Evolutionary conservation across 2,888 invertebrate species (phyloP).

Genomic region (Ornithoptera alexandrae): DNA sequence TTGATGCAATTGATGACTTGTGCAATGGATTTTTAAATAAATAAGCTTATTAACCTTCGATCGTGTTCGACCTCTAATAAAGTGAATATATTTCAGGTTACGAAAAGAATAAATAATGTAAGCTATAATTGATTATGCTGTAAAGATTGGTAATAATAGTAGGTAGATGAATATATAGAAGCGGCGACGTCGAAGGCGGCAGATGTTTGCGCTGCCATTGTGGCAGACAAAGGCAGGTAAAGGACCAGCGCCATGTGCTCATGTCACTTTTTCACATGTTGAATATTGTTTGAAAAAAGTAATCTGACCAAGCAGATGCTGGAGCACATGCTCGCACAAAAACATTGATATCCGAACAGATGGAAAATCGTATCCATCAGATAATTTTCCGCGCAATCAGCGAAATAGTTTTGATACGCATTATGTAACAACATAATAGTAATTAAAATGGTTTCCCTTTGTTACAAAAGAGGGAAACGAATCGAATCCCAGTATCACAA

Average conservation of each 20-base stretch:
- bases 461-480: constrained; percentile 79
- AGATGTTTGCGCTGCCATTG: constrained; percentile 72
- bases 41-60: constrained; percentile 37
- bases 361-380: constrained; percentile 37
- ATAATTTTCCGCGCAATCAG: constrained; percentile 49
- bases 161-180: constrained; percentile 40
- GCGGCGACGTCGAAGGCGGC: constrained; percentile 63
- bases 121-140: constrained; percentile 32
- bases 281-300: constrained; percentile 66
- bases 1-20: constrained; percentile 38
- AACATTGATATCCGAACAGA: constrained; percentile 44
- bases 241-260: constrained; percentile 73
- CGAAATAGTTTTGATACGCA: constrained; percentile 44
- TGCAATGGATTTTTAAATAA: constrained; percentile 36
- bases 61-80: constrained; percentile 33
- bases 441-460: constrained; percentile 78
- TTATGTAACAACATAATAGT: constrained; percentile 65
- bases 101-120: constrained; percentile 12
- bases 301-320: constrained; percentile 77
- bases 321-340: constrained; percentile 65
- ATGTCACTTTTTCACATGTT: constrained; percentile 76
- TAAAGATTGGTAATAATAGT: constrained; percentile 31
- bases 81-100: constrained; percentile 29
- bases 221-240: constrained; percentile 77
- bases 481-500: constrained; percentile 78